phyloP scores from a whole-genome alignment of 2,113 vertebrate genomes.

The Grammatotria lemairii region DNA sequence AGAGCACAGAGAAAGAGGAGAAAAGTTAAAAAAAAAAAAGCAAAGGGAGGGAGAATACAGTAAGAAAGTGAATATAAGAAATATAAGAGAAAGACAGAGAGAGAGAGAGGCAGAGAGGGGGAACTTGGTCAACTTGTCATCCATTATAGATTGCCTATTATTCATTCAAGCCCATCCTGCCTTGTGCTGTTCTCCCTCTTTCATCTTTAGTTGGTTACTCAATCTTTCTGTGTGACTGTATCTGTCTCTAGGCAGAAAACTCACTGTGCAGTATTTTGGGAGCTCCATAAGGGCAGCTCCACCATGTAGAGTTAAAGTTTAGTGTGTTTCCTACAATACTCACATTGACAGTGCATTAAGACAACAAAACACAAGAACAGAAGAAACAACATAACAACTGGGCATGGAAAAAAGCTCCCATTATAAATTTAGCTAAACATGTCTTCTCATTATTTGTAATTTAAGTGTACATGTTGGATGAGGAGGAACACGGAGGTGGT shows the following conservation, averaged over 20 bases:
- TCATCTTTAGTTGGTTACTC: conserved; percentile 34
- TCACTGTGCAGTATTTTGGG: conserved; percentile 49
- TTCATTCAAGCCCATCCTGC: conserved; percentile 48
- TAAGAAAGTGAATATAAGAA: neutral
- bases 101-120: neutral
- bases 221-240: neutral
- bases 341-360: neutral
- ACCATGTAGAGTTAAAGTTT: neutral
- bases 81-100: neutral
- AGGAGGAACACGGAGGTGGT: neutral
- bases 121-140: conserved; percentile 59
- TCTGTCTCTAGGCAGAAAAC: conserved; percentile 57
- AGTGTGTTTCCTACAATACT: neutral
- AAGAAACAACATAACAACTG: neutral
- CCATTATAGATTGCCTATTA: conserved; percentile 59
- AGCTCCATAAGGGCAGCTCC: conserved; percentile 6
- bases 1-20: neutral
- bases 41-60: neutral
- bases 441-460: neutral
- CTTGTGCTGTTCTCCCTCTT: conserved; percentile 14
- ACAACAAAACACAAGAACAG: neutral
- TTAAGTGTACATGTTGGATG: neutral
- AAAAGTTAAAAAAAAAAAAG: neutral
- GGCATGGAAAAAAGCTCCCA: neutral
- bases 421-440: neutral